A percentile compares a stretch with the other conserved stretches of the same genome.
Evolutionary conservation across 2,113 vertebrate species (phyloP).

Genomic region (Phrynosoma blainvillii): DNA sequence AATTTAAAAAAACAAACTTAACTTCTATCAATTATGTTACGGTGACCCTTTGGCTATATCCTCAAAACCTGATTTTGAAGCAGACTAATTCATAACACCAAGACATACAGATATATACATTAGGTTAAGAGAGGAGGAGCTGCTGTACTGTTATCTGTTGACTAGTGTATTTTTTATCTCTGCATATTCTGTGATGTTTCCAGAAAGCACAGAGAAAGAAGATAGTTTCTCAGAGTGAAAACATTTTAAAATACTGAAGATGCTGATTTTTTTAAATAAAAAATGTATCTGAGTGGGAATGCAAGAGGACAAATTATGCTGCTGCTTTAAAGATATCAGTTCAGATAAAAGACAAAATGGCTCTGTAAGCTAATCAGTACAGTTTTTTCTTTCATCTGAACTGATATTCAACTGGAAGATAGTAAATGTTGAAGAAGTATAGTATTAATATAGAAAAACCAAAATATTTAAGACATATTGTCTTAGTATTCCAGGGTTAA

Average conservation of each 20-base stretch:
- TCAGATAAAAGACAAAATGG: conserved; percentile 3
- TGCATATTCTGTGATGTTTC: conserved; percentile 30
- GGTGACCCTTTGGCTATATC: too few relatives aligned
- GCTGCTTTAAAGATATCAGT: conserved; percentile 5
- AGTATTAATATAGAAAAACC: background rate
- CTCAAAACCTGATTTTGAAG: too few relatives aligned
- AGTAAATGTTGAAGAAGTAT: conserved; percentile 8
- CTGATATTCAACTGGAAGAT: background rate
- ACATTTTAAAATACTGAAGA: conserved; percentile 22
- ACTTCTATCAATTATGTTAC: too few relatives aligned
- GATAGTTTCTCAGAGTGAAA: conserved; percentile 21
- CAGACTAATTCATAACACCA: background rate
- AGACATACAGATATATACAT: background rate
- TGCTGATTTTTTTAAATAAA: background rate
- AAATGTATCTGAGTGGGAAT: background rate
- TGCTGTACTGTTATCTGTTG: background rate
- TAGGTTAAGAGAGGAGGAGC: background rate
- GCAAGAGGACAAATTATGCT: conserved; percentile 33
- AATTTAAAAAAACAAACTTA: background rate
- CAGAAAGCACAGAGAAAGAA: conserved; percentile 12
- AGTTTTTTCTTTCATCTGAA: too few relatives aligned
- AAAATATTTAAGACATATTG: background rate
- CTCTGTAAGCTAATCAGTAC: conserved; percentile 20
- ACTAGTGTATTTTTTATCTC: conserved; percentile 19
- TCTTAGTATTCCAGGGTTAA: background rate